Percentiles rank a stretch among this genome's conserved stretches.
Conservation (phyloP, 2,797 vertebrate species). For the Thaleichthys pacificus region DNA sequence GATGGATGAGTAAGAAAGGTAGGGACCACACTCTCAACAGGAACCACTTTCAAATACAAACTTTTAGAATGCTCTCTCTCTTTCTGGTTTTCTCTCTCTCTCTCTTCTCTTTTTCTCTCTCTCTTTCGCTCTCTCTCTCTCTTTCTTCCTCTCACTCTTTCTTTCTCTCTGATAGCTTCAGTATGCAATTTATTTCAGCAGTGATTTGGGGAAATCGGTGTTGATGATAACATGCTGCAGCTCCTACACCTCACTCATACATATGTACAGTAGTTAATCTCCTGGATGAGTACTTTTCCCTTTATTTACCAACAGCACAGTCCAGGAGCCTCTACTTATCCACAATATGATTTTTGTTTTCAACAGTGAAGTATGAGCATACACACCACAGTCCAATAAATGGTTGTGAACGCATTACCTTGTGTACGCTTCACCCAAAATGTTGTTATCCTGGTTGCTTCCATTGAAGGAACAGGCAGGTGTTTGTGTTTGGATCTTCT, state of each 20-base stretch:
- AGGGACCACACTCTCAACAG: slow-evolving; percentile 5
- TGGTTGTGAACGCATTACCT: not conserved
- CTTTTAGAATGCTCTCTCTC: not conserved
- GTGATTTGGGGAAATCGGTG: not conserved
- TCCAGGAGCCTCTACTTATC: not conserved
- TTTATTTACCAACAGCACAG: not conserved
- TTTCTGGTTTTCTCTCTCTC: no score
- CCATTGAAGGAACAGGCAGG: not conserved
- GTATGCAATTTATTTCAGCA: not conserved
- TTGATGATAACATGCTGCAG: not conserved
- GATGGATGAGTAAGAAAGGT: slow-evolving; percentile 10
- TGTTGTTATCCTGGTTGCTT: not conserved
- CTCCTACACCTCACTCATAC: not conserved
- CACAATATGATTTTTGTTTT: not conserved
- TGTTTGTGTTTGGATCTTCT: not conserved
- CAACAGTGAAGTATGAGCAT: not conserved
- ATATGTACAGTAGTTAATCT: not conserved
- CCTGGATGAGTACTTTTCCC: not conserved
- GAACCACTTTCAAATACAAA: not conserved
- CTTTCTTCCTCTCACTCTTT: not conserved
- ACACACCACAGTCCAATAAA: not conserved
- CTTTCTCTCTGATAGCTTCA: not conserved
- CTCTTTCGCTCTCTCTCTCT: not conserved
- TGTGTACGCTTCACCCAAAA: not conserved
- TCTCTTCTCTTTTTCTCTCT: not conserved